These are phyloP conservation scores for Saccostrea glomerata DNA, from an alignment of 1,140 invertebrate species.

Conservation along the genomic window DNA sequence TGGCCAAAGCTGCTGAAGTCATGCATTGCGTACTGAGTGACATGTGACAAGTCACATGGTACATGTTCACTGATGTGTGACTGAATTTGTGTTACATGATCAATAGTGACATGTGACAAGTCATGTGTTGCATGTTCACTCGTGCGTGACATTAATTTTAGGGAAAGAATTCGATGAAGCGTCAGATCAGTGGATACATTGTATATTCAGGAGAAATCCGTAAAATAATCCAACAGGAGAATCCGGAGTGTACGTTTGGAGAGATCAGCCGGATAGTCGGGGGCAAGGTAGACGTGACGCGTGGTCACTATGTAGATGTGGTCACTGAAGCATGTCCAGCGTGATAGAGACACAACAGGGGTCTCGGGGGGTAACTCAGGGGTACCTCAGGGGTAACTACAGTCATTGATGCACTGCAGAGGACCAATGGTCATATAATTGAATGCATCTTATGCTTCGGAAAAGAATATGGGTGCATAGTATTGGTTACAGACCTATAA, in stretches of 20 bases:
- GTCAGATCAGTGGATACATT: conserved; percentile 96
- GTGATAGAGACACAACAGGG: conserved; percentile 4
- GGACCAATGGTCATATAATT: background rate
- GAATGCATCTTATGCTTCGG: no score
- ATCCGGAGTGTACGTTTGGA: conserved; percentile 96
- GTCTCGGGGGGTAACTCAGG: background rate
- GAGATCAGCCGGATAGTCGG: conserved; percentile 98
- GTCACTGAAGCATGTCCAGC: conserved; percentile 7
- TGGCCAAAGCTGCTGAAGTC: background rate
- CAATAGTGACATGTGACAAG: background rate
- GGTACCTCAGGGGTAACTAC: background rate
- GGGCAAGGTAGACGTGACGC: conserved; percentile 85
- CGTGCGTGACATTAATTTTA: conserved; percentile 33
- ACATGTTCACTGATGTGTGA: background rate
- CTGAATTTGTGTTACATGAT: no score
- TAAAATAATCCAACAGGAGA: conserved; percentile 90
- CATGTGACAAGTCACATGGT: background rate
- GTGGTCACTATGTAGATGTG: conserved; percentile 34
- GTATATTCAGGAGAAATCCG: conserved; percentile 98
- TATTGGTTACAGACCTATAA: no score
- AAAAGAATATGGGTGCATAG: no score
- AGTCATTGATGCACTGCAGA: background rate
- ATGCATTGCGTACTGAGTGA: background rate
- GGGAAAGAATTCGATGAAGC: conserved; percentile 56
- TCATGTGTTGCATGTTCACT: background rate